Evolutionary conservation across 2,113 vertebrate genomes (phyloP).

Genomic region (Brienomyrus brachyistius): DNA sequence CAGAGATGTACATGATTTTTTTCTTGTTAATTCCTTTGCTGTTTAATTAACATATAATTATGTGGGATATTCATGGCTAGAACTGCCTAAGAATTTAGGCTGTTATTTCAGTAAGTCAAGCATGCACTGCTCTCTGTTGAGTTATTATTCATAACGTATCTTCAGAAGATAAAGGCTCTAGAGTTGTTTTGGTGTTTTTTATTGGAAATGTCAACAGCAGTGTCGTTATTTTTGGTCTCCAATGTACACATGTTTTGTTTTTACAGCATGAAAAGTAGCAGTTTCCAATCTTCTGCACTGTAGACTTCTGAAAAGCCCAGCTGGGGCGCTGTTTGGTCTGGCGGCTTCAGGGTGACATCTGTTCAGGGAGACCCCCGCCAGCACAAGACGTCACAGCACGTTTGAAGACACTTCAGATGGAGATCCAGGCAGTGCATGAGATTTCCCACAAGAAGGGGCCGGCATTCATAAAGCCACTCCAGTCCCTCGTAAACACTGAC

Average conservation of each 20-base stretch:
- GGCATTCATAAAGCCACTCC: conserved; percentile 39
- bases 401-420: not conserved
- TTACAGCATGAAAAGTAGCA: conserved; percentile 10
- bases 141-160: not conserved
- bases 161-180: not conserved
- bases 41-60: not conserved
- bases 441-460: conserved; percentile 15
- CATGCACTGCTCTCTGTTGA: not conserved
- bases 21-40: not conserved
- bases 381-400: not conserved
- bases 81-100: not conserved
- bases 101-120: not conserved
- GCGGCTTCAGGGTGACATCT: conserved; percentile 19
- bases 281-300: not conserved
- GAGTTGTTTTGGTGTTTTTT: not conserved
- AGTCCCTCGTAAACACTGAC: conserved; percentile 40
- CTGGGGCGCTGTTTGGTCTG: not conserved
- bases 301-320: not conserved
- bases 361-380: not conserved
- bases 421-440: not conserved
- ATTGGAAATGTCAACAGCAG: not conserved
- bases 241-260: conserved; percentile 24
- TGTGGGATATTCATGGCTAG: not conserved
- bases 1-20: not conserved
- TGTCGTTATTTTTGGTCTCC: not conserved